Base-by-base conservation (phyloP, 2,888 invertebrate genomes). In the Drosophila eohydei region DNA sequence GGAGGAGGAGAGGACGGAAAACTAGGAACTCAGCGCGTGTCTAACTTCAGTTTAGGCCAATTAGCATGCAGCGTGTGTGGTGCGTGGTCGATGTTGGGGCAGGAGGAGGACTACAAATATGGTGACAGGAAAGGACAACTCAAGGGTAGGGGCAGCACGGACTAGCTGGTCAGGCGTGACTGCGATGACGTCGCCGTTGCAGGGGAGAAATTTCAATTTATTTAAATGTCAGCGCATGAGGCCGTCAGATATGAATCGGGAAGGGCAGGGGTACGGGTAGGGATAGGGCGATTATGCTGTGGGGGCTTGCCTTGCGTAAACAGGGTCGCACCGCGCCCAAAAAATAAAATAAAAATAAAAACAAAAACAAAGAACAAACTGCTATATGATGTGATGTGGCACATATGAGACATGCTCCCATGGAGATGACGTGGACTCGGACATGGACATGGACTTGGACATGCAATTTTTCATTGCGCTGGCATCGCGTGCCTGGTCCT, bases 151-250 rank as follows among this genome's bases (percentile, higher is more conserved):
- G n/a, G 43, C 44, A 26, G 26, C 44, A 11, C 21, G 44, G 26
- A 8, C 50, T 26, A 44, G 73, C 40, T 71, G 76, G 70, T 71
- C 85, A 77, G 80, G 89, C 82, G 89, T 89, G 84, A 82, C 89
- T 67, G 70, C 74, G 81, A 83, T 89, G 88, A 88, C 88, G 88
- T 85, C 74, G 80, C 68, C 71, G 70, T 60, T 83, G 81, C 86
- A 85, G 73, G 73, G 89, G 77, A 69, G 67, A 81, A 71, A 85
- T 85, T 88, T 66, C 88, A 88, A 84, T 84, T 89, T 85, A 89
- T 89, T 84, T 88, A 88, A 84, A 84, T 84, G 84, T 71, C 83
- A 79, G 52, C 66, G 58, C 62, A 79, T 52, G 32, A 40, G 38
- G 14, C 8, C 36, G 28, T 40, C 7, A 30, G 30, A 26, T n/a